These are phyloP conservation scores for Neoniphon sammara DNA, from an alignment of 2,797 vertebrate genomes.

Conservation along the genomic window DNA sequence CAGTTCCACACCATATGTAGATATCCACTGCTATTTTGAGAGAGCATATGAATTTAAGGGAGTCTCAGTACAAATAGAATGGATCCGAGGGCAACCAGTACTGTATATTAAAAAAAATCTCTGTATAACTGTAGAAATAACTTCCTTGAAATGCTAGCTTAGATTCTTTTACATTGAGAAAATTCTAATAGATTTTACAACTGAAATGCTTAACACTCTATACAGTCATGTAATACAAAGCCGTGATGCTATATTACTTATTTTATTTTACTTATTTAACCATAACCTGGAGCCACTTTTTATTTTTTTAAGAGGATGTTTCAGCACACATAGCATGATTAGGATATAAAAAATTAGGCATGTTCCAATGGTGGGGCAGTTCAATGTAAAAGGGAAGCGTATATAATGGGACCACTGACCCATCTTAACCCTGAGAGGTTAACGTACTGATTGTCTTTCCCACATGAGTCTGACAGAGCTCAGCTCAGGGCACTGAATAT, in stretches of 20 bases:
- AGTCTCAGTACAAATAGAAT: background rate
- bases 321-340: background rate
- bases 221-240: too few relatives aligned
- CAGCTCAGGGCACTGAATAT: background rate
- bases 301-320: background rate
- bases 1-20: conserved; percentile 11
- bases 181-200: too few relatives aligned
- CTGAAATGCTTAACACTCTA: too few relatives aligned
- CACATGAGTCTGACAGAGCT: background rate
- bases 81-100: background rate
- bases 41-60: background rate
- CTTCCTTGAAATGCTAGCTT: background rate
- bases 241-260: too few relatives aligned
- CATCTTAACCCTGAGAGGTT: background rate
- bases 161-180: background rate
- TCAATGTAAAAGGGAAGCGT: background rate
- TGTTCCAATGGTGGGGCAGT: background rate
- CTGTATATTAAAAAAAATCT: too few relatives aligned
- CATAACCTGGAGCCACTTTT: too few relatives aligned
- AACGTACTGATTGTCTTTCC: too few relatives aligned
- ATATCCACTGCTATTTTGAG: conserved; percentile 35
- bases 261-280: too few relatives aligned
- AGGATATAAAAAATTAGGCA: background rate
- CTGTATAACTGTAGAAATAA: background rate
- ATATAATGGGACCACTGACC: background rate